Percentiles rank a stretch among this genome's conserved stretches.
phyloP scores from a whole-genome alignment of 1,140 invertebrate genomes.

The Magallana ariakensis region DNA sequence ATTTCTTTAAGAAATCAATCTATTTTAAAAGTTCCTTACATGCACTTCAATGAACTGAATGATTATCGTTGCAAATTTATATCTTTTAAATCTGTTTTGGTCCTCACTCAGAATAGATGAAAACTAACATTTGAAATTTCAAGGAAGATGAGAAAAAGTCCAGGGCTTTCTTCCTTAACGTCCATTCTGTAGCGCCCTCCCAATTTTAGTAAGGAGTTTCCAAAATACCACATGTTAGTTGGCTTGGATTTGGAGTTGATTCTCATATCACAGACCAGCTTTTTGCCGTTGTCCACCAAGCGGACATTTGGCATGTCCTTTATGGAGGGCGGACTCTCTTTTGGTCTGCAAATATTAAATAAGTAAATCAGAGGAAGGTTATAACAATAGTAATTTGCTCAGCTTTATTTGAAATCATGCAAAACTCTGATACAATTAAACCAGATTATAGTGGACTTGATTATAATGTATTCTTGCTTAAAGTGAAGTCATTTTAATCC shows the following conservation, averaged over 20 bases:
- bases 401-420: too few species aligned
- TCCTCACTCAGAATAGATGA: background rate
- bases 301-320: conserved; percentile 98
- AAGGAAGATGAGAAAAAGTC: conserved; percentile 66
- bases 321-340: conserved; percentile 89
- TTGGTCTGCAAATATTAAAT: conserved; percentile 52
- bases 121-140: conserved; percentile 74
- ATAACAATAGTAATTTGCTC: too few species aligned
- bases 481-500: too few species aligned
- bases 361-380: too few species aligned
- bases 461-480: too few species aligned
- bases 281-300: conserved; percentile 90
- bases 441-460: too few species aligned
- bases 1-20: background rate
- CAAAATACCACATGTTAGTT: conserved; percentile 72
- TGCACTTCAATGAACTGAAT: too few species aligned
- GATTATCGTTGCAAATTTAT: too few species aligned
- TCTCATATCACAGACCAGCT: conserved; percentile 69
- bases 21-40: background rate
- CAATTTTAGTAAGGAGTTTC: conserved; percentile 72
- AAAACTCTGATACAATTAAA: too few species aligned
- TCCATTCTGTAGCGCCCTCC: conserved; percentile 73
- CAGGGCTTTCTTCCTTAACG: conserved; percentile 66
- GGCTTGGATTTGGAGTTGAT: conserved; percentile 68
- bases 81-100: too few species aligned